These are phyloP conservation scores for Noturus placidus DNA, from an alignment of 2,113 vertebrate species.

Conservation along the genomic window DNA sequence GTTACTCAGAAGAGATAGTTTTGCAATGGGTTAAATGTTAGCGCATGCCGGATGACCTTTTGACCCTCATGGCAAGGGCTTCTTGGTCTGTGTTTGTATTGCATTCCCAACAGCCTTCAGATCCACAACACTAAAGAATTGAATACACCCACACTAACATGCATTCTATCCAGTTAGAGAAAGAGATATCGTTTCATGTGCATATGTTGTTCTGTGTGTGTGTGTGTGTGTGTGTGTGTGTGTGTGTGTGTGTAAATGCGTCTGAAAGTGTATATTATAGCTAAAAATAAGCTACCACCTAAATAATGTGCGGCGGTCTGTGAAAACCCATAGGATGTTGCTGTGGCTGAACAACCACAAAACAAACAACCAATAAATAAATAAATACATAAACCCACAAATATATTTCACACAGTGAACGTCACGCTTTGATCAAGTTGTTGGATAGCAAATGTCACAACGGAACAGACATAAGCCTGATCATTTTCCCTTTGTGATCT, in stretches of 20 bases:
- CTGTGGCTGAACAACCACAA: not conserved
- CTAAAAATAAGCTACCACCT: not conserved
- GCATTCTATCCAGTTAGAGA: not conserved
- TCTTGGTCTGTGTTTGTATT: not conserved
- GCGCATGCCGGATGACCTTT: constrained; percentile 5
- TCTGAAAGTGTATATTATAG: not conserved
- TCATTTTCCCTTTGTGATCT: not conserved
- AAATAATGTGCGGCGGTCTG: not conserved
- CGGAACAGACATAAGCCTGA: not conserved
- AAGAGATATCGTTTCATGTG: not conserved
- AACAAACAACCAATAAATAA: too few species aligned
- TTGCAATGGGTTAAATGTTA: not conserved
- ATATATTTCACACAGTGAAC: not conserved
- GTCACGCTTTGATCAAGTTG: not conserved
- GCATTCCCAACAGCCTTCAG: not conserved
- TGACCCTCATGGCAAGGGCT: not conserved
- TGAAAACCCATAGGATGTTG: too few species aligned
- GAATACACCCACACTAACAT: constrained; percentile 5
- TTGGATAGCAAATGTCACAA: not conserved
- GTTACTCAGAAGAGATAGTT: not conserved
- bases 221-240: not conserved
- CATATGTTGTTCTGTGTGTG: too few species aligned
- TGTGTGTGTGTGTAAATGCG: not conserved
- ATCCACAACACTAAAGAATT: not conserved
- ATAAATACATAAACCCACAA: too few species aligned